These are phyloP conservation scores for Cyprinodon tularosa DNA, from an alignment of 2,113 vertebrate genomes.

Conservation along the genomic window DNA sequence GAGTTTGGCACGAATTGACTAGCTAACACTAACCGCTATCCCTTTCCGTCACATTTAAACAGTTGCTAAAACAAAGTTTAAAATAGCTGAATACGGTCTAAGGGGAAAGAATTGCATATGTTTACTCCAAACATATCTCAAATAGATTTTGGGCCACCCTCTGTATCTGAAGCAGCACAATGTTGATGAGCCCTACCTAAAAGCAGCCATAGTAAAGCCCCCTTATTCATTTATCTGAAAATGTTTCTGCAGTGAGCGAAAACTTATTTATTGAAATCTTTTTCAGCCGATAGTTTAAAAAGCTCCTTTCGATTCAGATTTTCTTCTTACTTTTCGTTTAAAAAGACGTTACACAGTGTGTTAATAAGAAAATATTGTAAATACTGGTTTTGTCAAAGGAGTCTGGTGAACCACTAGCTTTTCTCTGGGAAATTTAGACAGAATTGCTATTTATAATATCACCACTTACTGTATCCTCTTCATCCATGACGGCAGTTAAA, in stretches of 20 bases:
- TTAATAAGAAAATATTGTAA: neutral
- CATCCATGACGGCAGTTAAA: constrained; percentile 39
- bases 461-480: constrained; percentile 42
- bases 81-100: no score
- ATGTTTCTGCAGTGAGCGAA: neutral
- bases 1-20: neutral
- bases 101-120: no score
- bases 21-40: neutral
- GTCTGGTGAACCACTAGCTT: neutral
- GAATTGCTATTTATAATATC: neutral
- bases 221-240: no score
- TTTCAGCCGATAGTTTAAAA: neutral
- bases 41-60: neutral
- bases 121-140: no score
- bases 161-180: no score
- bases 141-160: no score
- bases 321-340: neutral
- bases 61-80: no score
- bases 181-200: no score
- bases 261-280: neutral
- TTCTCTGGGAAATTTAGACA: neutral
- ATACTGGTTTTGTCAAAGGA: neutral
- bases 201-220: no score
- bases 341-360: no score
- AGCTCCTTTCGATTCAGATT: rapidly evolving